These are phyloP conservation scores for Lampris megalopsis DNA, from an alignment of 2,113 vertebrate genomes.

Conservation along the genomic window DNA sequence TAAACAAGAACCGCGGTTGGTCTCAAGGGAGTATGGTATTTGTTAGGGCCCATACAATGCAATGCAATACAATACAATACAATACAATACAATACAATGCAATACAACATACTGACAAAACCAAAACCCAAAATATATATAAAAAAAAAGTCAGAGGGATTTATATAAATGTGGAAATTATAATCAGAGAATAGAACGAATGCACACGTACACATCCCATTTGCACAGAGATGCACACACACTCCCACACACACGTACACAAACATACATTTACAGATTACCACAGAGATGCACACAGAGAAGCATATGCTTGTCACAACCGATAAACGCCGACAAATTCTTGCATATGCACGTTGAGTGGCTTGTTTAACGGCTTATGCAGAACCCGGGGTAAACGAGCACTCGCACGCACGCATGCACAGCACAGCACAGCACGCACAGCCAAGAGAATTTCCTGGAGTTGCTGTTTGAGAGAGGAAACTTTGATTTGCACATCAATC, in stretches of 20 bases:
- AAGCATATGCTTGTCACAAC: slow-evolving; percentile 44
- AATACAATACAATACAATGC: not conserved
- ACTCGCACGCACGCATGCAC: slow-evolving; percentile 11
- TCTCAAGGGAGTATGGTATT: slow-evolving; percentile 12
- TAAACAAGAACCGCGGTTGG: slow-evolving; percentile 43
- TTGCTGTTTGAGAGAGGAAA: slow-evolving; percentile 35
- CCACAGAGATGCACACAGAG: slow-evolving; percentile 3
- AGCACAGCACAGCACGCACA: slow-evolving; percentile 11
- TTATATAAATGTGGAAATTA: too few relatives aligned
- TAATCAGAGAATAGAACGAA: not conserved
- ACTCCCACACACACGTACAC: not conserved
- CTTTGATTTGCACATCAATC: slow-evolving; percentile 49
- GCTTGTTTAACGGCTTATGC: slow-evolving; percentile 38
- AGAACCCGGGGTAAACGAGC: slow-evolving; percentile 37
- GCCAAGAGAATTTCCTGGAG: not conserved
- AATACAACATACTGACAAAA: not conserved
- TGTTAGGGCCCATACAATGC: too few relatives aligned
- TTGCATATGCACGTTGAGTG: slow-evolving; percentile 6
- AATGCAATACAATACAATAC: not conserved
- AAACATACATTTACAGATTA: not conserved
- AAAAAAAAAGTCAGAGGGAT: slow-evolving; percentile 1
- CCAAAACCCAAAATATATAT: slow-evolving; percentile 6
- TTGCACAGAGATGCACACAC: slow-evolving; percentile 8
- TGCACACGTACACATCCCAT: slow-evolving; percentile 2
- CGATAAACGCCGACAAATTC: slow-evolving; percentile 39